Evolutionary conservation across 2,888 invertebrate genomes (phyloP).

Genomic region (Scaptomyza caliginosa): DNA sequence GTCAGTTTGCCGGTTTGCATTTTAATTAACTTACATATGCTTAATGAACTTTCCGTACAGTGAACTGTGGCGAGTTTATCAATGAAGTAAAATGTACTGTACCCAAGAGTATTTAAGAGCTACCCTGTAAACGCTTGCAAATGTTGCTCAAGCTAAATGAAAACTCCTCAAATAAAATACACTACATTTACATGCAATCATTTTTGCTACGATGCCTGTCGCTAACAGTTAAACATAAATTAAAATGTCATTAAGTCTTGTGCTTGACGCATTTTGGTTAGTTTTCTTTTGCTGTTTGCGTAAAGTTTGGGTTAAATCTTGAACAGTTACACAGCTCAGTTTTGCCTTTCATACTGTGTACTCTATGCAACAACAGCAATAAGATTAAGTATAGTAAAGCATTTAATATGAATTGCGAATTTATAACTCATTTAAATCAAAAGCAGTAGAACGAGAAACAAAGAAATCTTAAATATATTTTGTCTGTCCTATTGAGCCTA

Average conservation of each 20-base stretch:
- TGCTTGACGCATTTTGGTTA: slow-evolving; percentile 14
- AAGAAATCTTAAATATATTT: too few relatives aligned
- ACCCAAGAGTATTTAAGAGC: not conserved
- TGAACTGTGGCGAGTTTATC: not conserved
- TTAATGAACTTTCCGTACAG: slow-evolving; percentile 56
- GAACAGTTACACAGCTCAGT: slow-evolving; percentile 25
- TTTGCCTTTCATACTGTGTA: slow-evolving; percentile 24
- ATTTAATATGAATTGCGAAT: slow-evolving; percentile 2
- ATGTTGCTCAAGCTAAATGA: not conserved
- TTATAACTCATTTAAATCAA: slow-evolving; percentile 11
- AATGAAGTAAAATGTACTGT: not conserved
- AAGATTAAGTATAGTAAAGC: not conserved
- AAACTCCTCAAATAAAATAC: not conserved
- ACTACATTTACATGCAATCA: not conserved
- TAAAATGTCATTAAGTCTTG: slow-evolving; percentile 51
- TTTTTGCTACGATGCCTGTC: not conserved
- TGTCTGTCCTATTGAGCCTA: too few relatives aligned
- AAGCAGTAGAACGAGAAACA: not conserved
- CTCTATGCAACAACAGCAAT: not conserved
- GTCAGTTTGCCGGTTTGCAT: slow-evolving; percentile 52
- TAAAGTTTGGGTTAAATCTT: not conserved
- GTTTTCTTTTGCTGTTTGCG: not conserved
- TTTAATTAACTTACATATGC: slow-evolving; percentile 68
- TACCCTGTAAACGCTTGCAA: not conserved
- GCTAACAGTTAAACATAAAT: slow-evolving; percentile 29